Evolutionary conservation across 2,113 vertebrate genomes (phyloP).

Genomic region (Uria aalge): DNA sequence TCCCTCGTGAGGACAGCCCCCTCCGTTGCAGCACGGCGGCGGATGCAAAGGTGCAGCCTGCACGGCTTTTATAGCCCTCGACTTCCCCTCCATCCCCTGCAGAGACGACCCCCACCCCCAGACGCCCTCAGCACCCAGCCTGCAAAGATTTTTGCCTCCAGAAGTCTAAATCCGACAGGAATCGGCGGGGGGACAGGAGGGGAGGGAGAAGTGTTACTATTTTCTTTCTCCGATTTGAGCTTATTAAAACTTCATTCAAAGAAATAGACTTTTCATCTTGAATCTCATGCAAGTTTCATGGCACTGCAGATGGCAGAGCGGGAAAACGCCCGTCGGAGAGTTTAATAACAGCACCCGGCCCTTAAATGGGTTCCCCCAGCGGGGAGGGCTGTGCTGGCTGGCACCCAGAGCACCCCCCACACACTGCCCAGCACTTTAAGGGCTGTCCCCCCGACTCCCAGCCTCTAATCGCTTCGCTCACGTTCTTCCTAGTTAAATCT

Average conservation of each 20-base stretch:
- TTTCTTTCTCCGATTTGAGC: conserved; percentile 2
- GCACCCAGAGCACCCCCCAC: neutral
- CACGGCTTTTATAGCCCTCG: neutral
- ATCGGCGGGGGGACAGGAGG: no score
- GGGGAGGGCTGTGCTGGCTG: neutral
- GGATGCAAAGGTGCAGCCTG: neutral
- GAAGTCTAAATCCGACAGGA: neutral
- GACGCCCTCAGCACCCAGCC: neutral
- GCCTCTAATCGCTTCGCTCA: neutral
- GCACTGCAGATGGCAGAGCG: neutral
- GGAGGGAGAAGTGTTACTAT: neutral
- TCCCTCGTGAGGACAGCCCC: neutral
- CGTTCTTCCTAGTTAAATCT: neutral
- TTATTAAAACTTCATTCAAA: conserved; percentile 31
- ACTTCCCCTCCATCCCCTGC: neutral
- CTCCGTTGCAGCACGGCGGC: neutral
- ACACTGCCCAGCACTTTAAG: neutral
- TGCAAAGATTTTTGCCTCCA: neutral
- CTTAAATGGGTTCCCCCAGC: neutral
- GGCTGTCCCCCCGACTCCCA: neutral
- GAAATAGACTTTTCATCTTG: neutral
- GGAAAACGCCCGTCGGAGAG: neutral
- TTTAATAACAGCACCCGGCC: neutral
- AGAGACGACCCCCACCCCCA: neutral
- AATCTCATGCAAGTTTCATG: conserved; percentile 18